Conservation (phyloP, 2,888 invertebrate genomes). For the Agrotis ipsilon region DNA sequence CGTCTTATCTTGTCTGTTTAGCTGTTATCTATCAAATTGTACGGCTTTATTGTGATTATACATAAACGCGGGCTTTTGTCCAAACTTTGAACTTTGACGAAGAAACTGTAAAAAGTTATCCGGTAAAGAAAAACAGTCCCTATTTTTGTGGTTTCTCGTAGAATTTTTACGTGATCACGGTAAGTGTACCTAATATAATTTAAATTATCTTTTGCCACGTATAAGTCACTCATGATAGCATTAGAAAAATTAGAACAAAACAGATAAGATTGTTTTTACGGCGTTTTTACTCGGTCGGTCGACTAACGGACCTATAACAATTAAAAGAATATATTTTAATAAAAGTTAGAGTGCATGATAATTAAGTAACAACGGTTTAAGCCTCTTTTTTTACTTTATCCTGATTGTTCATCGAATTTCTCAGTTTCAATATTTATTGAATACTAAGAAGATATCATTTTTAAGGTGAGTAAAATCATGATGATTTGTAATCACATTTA, state of each 20-base stretch:
- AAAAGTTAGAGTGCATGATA: no score
- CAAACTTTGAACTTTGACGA: constrained; percentile 9
- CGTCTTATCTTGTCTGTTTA: constrained; percentile 23
- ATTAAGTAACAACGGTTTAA: no score
- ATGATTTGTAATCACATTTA: no score
- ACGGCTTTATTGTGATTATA: background rate
- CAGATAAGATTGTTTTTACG: background rate
- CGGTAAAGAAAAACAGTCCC: background rate
- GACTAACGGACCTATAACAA: no score
- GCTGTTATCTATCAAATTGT: constrained; percentile 4
- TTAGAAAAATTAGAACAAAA: constrained; percentile 6
- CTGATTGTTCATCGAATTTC: no score
- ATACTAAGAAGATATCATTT: no score
- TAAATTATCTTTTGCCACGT: background rate
- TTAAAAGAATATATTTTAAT: no score
- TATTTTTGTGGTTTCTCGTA: background rate
- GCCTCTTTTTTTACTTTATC: no score
- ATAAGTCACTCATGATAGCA: background rate
- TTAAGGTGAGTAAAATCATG: no score
- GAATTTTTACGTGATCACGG: background rate
- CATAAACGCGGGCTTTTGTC: constrained; percentile 19
- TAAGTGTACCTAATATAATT: constrained; percentile 10
- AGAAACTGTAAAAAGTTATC: background rate
- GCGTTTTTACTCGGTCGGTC: no score
- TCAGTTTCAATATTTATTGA: no score